Base-by-base conservation (phyloP, 2,113 vertebrate genomes). In the Psittacus erithacus region DNA sequence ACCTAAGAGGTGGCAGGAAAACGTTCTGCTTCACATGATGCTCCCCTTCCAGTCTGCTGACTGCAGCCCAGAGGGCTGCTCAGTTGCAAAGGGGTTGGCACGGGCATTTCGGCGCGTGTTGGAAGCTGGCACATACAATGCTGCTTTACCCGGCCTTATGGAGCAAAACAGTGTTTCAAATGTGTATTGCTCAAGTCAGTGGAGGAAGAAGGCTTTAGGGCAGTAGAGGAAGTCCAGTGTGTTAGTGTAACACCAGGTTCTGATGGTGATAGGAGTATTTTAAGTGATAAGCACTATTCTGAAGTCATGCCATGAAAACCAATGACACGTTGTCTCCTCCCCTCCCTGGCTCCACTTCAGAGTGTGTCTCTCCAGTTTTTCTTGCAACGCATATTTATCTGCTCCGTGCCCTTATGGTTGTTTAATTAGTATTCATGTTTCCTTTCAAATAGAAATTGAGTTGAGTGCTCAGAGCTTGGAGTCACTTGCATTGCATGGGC, bases 341-440 rank as follows among this genome's bases (percentile, higher is more conserved):
- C 81, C 68, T 95, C 73, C 43, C 64, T 96, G 92, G 96, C 87
- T 81, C 60, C 80, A 86, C 83, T 96, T 93, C 93, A 93, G 73
- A 94, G 82, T 4, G 55, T 9, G 44, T 90, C 73, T 86, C 76
- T 95, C 79, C 83, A 77, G 64, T 85, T 89, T 55, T 82, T 93
- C 83, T 62, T 46, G 49, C 75, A 86, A 80, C 70, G 78, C 77
- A 74, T 57, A 71, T 93, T 92, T 90, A 64, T 91, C 91, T 95
- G 80, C 91, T 91, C 76, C n/a, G 23, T 95, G 85, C 65, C 94
- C 92, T 93, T 88, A 67, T 95, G 91, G 92, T 93, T 94, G 73
- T 77, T 94, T 82, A 76, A 77, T 96, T 91, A 94, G 88, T 24
- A 57, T 62, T 82, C 78, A 15, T 74, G 69, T 38, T 95, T 86